These are phyloP conservation scores for Rhodinocichla rosea DNA, from an alignment of 2,113 vertebrate species.

Conservation along the genomic window DNA sequence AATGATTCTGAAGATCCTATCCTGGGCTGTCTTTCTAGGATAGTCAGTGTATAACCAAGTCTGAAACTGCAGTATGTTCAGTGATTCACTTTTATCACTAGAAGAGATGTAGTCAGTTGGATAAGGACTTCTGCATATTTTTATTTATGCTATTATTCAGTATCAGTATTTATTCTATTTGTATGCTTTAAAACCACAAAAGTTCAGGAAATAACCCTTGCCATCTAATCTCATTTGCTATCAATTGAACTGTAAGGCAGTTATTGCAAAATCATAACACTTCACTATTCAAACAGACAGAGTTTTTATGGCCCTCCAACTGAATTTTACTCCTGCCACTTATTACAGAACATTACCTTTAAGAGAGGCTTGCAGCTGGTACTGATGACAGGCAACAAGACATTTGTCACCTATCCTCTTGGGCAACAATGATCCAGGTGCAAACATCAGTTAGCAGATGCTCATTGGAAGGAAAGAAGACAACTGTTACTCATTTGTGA, in stretches of 20 bases:
- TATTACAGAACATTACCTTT: conserved; percentile 14
- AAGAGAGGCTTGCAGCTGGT: conserved; percentile 53
- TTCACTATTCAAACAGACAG: conserved; percentile 56
- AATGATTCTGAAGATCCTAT: not conserved
- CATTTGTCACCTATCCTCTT: conserved; percentile 11
- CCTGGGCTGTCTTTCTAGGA: not conserved
- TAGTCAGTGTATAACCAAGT: not conserved
- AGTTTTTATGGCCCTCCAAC: conserved; percentile 53
- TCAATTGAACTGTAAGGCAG: conserved; percentile 34
- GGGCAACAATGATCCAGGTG: conserved; percentile 28
- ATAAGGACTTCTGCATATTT: not conserved
- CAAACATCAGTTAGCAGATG: conserved; percentile 26
- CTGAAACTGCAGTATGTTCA: not conserved
- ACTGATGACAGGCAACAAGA: conserved; percentile 9
- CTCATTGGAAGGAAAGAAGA: not conserved
- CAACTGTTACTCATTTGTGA: not conserved
- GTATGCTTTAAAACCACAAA: not conserved
- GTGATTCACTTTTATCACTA: not conserved
- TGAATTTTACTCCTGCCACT: conserved; percentile 36
- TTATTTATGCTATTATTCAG: not conserved
- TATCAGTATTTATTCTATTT: not conserved
- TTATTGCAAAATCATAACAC: conserved; percentile 61
- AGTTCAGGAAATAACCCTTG: conserved; percentile 14
- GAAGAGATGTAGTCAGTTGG: not conserved
- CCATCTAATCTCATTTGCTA: conserved; percentile 23